Base-by-base conservation (phyloP, 2,113 vertebrate species). In the Brienomyrus brachyistius region DNA sequence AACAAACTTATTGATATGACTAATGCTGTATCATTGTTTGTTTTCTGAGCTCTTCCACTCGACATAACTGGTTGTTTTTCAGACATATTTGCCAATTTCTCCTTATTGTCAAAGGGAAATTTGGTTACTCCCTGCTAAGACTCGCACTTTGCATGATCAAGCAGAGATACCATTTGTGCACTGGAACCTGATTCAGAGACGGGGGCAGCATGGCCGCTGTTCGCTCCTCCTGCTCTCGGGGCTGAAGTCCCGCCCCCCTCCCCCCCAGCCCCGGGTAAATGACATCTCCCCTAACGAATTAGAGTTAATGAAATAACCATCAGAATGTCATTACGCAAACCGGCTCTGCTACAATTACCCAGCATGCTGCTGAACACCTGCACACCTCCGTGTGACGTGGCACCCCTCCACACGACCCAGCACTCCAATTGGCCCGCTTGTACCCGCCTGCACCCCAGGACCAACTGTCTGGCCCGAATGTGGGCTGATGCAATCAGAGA, bases 291-390 rank as follows among this genome's bases (percentile, higher is more conserved):
- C 74, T 93, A 95, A 94, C 95, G 94, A 95, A 96, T 96, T 95
- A 95, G 90, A 94, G 93, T 94, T 96, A 95, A 96, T 96, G 93
- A 94, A 96, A 96, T 95, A 95, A 96, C 94, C 94, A 95, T 95
- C 94, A 94, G 91, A 93, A 92, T 93, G 94, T 95, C 94, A 95
- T 96, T 96, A 94, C 87, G 93, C 90, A 91, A 92, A 92, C 88
- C 59, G 89, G 83, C 87, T 89, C 17, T 56, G 48, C 90, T 89
- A 91, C 93, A 93, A 94, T 93, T 93, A 94, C 94, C 92, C 93
- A 93, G 94, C 91, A 88, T 77, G 62, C 90, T 77, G 91, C 92
- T 94, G 92, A 93, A 92, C 95, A 95, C 94, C 94, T 94, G 94
- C 92, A 92, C 92, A 70, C 80, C 92, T 86, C 91, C 11, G 87